A percentile compares a stretch with the other conserved stretches of the same genome.
Conservation (phyloP, 2,113 vertebrate genomes). For the Ellobius talpinus region DNA sequence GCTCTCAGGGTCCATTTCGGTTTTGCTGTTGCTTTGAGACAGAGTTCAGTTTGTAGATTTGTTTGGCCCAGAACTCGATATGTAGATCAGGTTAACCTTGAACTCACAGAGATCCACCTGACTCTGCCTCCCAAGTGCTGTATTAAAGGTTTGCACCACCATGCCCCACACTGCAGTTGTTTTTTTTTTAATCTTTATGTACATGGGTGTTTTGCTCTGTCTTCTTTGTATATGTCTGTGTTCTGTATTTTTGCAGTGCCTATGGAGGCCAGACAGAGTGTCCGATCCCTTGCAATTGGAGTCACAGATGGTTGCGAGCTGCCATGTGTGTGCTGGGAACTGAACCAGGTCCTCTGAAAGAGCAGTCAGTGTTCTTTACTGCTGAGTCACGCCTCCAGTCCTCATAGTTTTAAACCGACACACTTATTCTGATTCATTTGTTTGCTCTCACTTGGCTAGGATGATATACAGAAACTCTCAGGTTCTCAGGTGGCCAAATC, state of each 20-base stretch:
- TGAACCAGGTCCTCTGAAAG: not conserved
- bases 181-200: not conserved
- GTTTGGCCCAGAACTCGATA: not conserved
- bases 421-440: conserved; percentile 65
- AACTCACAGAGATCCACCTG: not conserved
- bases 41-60: not conserved
- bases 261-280: not conserved
- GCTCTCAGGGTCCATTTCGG: conserved; percentile 47
- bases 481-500: conserved; percentile 72
- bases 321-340: not conserved
- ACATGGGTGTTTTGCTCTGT: not conserved
- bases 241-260: not conserved
- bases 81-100: not conserved
- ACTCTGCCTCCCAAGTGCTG: not conserved
- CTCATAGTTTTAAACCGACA: conserved; percentile 64
- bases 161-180: not conserved
- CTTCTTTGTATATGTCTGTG: not conserved
- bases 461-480: conserved; percentile 75
- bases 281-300: no score
- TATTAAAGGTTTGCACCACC: not conserved
- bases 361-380: not conserved
- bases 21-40: not conserved
- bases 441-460: conserved; percentile 76
- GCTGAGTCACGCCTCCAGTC: not conserved
- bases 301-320: not conserved